These are phyloP conservation scores for Ostrea denselamellosa DNA, from an alignment of 1,140 invertebrate species.

Conservation along the genomic window DNA sequence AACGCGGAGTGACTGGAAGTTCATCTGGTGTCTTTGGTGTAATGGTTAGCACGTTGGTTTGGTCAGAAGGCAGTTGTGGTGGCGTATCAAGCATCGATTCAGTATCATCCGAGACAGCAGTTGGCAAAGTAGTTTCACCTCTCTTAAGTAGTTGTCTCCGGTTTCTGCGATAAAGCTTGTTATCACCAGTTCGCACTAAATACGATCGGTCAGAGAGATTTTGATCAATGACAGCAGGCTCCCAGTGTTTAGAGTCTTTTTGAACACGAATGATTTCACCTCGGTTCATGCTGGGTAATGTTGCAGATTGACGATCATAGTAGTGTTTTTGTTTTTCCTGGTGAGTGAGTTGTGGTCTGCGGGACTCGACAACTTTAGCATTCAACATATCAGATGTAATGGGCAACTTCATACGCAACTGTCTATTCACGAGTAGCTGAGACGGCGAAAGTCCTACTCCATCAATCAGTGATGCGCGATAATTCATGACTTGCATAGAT, in stretches of 20 bases:
- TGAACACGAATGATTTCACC: conserved; percentile 30
- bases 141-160: conserved; percentile 26
- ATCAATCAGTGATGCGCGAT: conserved; percentile 43
- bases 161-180: no score
- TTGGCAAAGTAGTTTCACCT: conserved; percentile 29
- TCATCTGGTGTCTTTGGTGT: no score
- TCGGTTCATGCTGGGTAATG: conserved; percentile 1
- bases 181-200: no score
- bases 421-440: conserved; percentile 48
- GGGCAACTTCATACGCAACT: conserved; percentile 46
- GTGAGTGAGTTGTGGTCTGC: not conserved
- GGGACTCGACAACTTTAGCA: not conserved
- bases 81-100: not conserved
- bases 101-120: conserved; percentile 26
- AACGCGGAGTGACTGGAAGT: no score
- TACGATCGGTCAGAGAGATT: no score
- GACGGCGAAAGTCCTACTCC: conserved; percentile 40
- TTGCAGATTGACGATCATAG: not conserved
- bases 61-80: conserved; percentile 20
- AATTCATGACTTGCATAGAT: conserved; percentile 9
- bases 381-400: conserved; percentile 19
- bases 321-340: conserved; percentile 36
- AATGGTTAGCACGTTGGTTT: not conserved
- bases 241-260: conserved; percentile 34
- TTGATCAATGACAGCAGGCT: no score